Conservation (phyloP, 2,113 vertebrate genomes). For the Alligator mississippiensis region DNA sequence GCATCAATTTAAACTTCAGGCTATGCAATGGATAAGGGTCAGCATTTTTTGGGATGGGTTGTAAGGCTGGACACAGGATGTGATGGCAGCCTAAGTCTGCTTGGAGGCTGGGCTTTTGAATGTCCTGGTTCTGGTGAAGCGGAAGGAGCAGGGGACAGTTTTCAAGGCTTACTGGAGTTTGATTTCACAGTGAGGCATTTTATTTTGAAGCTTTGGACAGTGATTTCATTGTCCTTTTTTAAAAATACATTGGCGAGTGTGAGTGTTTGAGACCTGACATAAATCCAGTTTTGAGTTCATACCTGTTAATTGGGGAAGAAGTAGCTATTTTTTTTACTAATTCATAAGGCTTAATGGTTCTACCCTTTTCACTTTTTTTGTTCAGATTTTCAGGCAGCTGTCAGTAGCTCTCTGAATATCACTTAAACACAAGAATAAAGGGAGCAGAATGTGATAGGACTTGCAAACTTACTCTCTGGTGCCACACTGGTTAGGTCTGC, state of each 20-base stretch:
- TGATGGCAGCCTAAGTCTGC: fast-evolving
- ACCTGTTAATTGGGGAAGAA: conserved; percentile 1
- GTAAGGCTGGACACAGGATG: not conserved
- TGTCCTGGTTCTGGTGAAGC: not conserved
- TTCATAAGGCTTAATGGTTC: fast-evolving
- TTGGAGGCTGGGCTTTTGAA: not conserved
- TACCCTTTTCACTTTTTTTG: not conserved
- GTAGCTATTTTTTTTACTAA: not conserved
- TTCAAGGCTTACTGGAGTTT: not conserved
- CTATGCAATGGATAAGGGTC: not conserved
- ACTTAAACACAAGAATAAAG: not conserved
- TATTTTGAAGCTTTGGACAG: not conserved
- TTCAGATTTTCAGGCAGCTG: not conserved
- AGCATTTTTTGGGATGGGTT: not conserved
- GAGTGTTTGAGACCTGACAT: conserved; percentile 15
- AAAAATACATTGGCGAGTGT: not conserved
- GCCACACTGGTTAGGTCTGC: not conserved
- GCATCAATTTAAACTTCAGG: fast-evolving
- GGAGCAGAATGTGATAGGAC: fast-evolving
- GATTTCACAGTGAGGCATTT: conserved; percentile 42
- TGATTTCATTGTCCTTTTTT: conserved; percentile 19
- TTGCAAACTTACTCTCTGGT: fast-evolving
- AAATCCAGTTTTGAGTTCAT: not conserved
- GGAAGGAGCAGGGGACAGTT: not conserved
- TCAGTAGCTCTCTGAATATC: not conserved